These are phyloP conservation scores for Rhyacophila brunnea DNA, from an alignment of 1,140 invertebrate species.

Conservation along the genomic window DNA sequence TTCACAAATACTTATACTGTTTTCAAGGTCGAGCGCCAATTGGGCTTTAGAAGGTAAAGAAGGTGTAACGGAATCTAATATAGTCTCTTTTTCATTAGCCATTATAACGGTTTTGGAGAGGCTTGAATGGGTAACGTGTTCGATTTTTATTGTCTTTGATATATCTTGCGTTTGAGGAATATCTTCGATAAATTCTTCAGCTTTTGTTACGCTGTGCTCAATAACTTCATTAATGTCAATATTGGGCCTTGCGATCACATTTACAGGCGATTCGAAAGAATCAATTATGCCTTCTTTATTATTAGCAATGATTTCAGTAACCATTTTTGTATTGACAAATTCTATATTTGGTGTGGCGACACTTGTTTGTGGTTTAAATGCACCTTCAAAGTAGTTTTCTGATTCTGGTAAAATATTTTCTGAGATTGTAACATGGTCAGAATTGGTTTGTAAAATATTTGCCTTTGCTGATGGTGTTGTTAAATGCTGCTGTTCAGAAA, in stretches of 20 bases:
- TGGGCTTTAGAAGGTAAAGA: background rate
- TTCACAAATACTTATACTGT: constrained; percentile 7
- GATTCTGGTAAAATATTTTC: constrained; percentile 38
- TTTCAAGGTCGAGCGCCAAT: constrained; percentile 23
- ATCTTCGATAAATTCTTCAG: constrained; percentile 35
- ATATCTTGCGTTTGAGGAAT: constrained; percentile 22
- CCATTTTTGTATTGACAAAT: constrained; percentile 37
- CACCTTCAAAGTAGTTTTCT: constrained; percentile 38
- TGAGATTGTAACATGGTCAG: constrained; percentile 4
- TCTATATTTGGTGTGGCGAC: constrained; percentile 36
- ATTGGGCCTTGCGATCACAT: constrained; percentile 38
- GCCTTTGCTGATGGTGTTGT: constrained; percentile 7
- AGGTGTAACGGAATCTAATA: background rate
- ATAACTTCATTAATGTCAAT: constrained; percentile 39
- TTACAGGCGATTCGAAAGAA: constrained; percentile 27
- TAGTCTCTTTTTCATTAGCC: constrained; percentile 5
- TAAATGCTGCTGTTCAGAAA: constrained; percentile 10
- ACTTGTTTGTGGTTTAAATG: constrained; percentile 24
- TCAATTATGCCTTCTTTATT: constrained; percentile 42
- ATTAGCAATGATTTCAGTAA: constrained; percentile 41
- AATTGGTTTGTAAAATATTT: background rate
- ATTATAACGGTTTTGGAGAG: background rate
- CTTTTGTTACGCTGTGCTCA: constrained; percentile 37
- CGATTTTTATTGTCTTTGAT: constrained; percentile 21
- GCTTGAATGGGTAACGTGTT: constrained; percentile 4